Conservation (phyloP, 2,888 invertebrate species). For the Andrena fulva region DNA sequence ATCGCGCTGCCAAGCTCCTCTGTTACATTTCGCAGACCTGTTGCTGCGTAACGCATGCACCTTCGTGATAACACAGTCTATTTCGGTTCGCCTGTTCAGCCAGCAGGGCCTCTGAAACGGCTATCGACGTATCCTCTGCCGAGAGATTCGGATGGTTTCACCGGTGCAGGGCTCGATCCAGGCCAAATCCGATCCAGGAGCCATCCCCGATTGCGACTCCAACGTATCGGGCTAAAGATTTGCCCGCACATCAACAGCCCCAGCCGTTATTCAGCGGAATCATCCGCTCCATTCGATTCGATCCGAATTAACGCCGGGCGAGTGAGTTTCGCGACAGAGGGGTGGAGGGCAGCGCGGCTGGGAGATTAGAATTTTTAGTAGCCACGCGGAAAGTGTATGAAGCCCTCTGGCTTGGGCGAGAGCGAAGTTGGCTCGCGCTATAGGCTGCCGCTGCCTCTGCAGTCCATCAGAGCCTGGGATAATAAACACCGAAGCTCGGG, state of each 20-base stretch:
- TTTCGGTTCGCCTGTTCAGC: constrained; percentile 52
- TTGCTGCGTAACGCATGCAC: constrained; percentile 63
- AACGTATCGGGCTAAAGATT: no score
- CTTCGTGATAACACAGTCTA: constrained; percentile 65
- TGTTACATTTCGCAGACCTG: constrained; percentile 71
- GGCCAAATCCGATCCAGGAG: background rate
- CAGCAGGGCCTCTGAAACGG: constrained; percentile 21
- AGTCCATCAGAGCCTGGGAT: constrained; percentile 66
- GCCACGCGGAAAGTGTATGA: constrained; percentile 15
- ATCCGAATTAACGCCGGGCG: background rate
- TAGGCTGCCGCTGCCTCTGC: constrained; percentile 48
- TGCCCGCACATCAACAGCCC: no score
- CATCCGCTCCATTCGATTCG: background rate
- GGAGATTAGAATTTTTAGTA: constrained; percentile 18
- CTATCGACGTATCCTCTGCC: background rate
- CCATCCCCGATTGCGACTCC: no score
- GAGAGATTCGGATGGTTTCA: background rate
- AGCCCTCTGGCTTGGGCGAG: constrained; percentile 4
- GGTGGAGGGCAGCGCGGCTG: background rate
- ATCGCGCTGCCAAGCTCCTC: constrained; percentile 2
- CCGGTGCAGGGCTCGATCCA: no score
- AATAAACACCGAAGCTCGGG: constrained; percentile 63
- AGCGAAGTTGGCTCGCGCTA: constrained; percentile 37
- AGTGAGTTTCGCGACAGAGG: background rate
- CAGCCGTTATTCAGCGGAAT: no score